Evolutionary conservation across 2,113 vertebrate genomes (phyloP), one percentile per base, ranked within the genome.

Genomic region (Dasypus novemcinctus): DNA sequence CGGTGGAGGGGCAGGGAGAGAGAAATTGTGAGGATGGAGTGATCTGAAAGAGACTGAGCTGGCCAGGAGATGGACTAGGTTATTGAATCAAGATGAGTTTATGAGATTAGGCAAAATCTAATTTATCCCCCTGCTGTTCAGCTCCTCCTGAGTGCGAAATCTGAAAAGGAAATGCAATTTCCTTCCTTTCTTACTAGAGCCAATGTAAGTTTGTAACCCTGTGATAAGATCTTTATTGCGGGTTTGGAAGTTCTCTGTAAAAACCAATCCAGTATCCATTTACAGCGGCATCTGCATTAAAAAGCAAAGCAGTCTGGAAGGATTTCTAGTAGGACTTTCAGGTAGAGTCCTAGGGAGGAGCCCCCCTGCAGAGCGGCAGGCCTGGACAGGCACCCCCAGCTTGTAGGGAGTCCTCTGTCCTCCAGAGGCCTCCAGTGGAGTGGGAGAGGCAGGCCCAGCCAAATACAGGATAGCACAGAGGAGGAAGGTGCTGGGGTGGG

Each of bases 341-440:
- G 31, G 20, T 0, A 0, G 12, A 5, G 52, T 52, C n/a, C 0
- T 5, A 1, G 6, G 38, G 17, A 9, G 68, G 43, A 52, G 1
- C 38, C 31, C 25, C n/a, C 41, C 10, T 10, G 41, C 1, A 21
- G 10, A 57, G 63, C 11, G 38, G 38, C 41, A 64, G n/a, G 25
- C 46, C 27, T 27, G 3, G 4, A 21, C 2, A 41, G 29, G 21
- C 18, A 7, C 66, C 29, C 29, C 54, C 5, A 15, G 27, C 3
- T 2, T 1, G 7, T 57, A 25, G 15, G 18, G 52, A 21, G 4
- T 15, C 36, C 41, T 21, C 43, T 68, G 54, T 6, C 69, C 41
- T 25, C 2, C 13, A 5, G 18, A 66, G 54, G 46, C 68, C 41
- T 18, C 46, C 74, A 14, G 38, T 29, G n/a, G 64, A 12, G 63